Conservation (phyloP, 1,140 invertebrate genomes). For the Trachymyrmex cornetzi region DNA sequence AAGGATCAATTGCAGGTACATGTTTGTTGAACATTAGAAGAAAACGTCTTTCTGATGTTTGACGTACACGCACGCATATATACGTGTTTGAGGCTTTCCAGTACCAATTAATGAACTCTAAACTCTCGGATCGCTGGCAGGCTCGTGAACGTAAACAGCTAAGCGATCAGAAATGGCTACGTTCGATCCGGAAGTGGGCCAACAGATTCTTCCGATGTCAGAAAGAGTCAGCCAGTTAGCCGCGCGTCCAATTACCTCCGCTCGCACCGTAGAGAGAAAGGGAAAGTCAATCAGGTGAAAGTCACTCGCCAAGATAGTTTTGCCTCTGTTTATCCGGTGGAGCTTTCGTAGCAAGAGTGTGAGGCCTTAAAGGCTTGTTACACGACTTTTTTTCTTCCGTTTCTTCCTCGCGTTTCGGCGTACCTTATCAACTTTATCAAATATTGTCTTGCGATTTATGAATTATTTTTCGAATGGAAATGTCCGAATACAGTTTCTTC, state of each 20-base stretch:
- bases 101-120: slow-evolving; percentile 24
- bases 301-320: slow-evolving; percentile 72
- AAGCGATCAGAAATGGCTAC: slow-evolving; percentile 32
- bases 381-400: slow-evolving; percentile 8
- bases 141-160: slow-evolving; percentile 24
- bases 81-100: slow-evolving; percentile 20
- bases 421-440: not conserved
- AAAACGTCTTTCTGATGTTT: slow-evolving; percentile 1
- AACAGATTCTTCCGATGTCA: slow-evolving; percentile 51
- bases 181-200: slow-evolving; percentile 55
- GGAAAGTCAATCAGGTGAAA: slow-evolving; percentile 82
- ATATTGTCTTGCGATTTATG: not conserved
- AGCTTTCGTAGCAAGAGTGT: slow-evolving; percentile 51
- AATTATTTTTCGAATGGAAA: not conserved
- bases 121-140: slow-evolving; percentile 8
- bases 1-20: not conserved
- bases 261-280: slow-evolving; percentile 78
- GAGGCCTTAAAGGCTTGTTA: slow-evolving; percentile 9
- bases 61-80: not conserved
- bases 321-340: slow-evolving; percentile 61
- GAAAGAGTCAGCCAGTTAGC: slow-evolving; percentile 43
- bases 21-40: slow-evolving; percentile 5
- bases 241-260: slow-evolving; percentile 62
- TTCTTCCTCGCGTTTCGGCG: not conserved
- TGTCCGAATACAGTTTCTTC: not conserved